phyloP scores from a whole-genome alignment of 2,888 invertebrate genomes.

The Eugnorisma glareosa region DNA sequence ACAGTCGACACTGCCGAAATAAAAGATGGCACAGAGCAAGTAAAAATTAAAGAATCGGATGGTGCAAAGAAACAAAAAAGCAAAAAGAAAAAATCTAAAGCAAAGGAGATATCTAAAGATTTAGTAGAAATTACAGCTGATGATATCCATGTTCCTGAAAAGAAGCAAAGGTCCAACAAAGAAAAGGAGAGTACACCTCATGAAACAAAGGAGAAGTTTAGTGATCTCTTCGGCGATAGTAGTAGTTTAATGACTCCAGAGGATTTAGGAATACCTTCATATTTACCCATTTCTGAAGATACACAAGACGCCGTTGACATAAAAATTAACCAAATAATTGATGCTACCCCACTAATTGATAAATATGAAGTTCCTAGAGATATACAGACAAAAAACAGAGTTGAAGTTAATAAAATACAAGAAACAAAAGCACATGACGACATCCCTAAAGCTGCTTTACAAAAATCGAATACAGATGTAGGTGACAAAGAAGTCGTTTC shows the following conservation, averaged over 20 bases:
- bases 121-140: constrained; percentile 46
- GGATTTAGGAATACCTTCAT: constrained; percentile 80
- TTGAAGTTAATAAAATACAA: constrained; percentile 17
- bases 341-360: constrained; percentile 4
- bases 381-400: not conserved
- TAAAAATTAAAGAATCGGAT: constrained; percentile 50
- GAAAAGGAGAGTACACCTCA: constrained; percentile 67
- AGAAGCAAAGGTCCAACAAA: constrained; percentile 66
- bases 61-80: constrained; percentile 68
- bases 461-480: constrained; percentile 23
- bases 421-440: not conserved
- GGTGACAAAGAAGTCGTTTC: constrained; percentile 7
- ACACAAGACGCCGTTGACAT: constrained; percentile 80
- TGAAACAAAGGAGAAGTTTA: constrained; percentile 76
- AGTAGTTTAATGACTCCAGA: constrained; percentile 86
- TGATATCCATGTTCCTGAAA: constrained; percentile 50
- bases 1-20: constrained; percentile 19
- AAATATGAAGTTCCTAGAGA: constrained; percentile 1
- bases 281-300: constrained; percentile 79
- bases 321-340: constrained; percentile 56
- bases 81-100: constrained; percentile 70
- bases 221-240: constrained; percentile 85
- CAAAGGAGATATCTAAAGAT: constrained; percentile 62
- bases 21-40: constrained; percentile 31
- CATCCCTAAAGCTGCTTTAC: not conserved